Evolutionary conservation across 2,797 vertebrate genomes (phyloP), one percentile per base, ranked within the genome.

Genomic region (Sebastiscus albofasciatus): DNA sequence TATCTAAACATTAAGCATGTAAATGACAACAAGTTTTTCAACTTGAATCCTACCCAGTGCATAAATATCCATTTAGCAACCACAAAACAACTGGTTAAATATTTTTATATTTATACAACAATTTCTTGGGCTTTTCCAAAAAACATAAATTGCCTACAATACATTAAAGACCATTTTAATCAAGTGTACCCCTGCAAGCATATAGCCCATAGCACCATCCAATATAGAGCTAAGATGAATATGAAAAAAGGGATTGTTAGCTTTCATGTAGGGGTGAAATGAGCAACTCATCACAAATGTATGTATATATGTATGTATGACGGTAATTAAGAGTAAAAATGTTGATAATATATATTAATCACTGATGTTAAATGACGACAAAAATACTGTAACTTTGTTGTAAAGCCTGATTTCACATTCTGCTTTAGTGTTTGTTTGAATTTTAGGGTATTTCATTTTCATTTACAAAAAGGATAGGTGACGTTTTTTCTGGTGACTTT

Each of bases 141-240:
- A 49, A 59, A 13, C 7, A 55, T 39, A 34, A 59, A 64, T 20
- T 18, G n/a, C 58, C n/a, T 22, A 52, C 16, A 52, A 7, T 61
- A 60, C 12, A 33, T 42, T 12, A 18, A 39, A 60, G 10, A 55
- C 2, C 3, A 64, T 59, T 72, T 70, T n/a, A 58, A 60, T 60
- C 13, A 42, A 16, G 4, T 58, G 80, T 55, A 80, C 65, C 77
- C 85, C 80, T 86, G 72, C 55, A 77, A 83, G 74, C 84, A 84
- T 72, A 26, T 13, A 69, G 27, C 39, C 13, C 18, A 54, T 27
- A 20, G 26, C 46, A 75, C n/a, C 52, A 71, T 52, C 39, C n/a
- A 77, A 70, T 34, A 77, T 1, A 66, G 16, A 42, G 66, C 54
- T 26, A n/a, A 74, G 29, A 59, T 74, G n/a, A 81, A 60, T 29